Evolutionary conservation across 2,113 vertebrate species (phyloP).

Genomic region (Lampris incognitus): DNA sequence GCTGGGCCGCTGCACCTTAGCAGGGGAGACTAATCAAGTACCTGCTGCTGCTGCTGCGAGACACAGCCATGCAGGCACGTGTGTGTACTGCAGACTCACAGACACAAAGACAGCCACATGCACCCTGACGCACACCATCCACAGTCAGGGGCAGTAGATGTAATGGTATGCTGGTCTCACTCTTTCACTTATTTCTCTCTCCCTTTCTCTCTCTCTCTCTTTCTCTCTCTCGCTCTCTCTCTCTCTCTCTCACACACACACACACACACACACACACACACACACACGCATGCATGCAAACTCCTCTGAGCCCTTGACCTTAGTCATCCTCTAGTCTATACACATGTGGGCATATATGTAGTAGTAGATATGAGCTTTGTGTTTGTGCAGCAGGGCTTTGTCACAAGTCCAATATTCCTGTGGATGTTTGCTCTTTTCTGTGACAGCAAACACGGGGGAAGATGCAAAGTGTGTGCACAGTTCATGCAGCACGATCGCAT

Average conservation of each 20-base stretch:
- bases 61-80: slow-evolving; percentile 5
- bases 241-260: neutral
- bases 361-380: slow-evolving; percentile 53
- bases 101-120: neutral
- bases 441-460: slow-evolving; percentile 21
- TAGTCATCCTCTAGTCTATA: slow-evolving; percentile 51
- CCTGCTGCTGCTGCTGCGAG: slow-evolving; percentile 46
- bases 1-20: slow-evolving; percentile 58
- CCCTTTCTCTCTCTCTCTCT: no score
- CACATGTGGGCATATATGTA: slow-evolving; percentile 36
- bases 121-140: neutral
- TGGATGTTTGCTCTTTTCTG: slow-evolving; percentile 52
- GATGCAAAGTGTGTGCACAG: slow-evolving; percentile 35
- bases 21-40: slow-evolving; percentile 63
- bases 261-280: neutral
- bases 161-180: no score
- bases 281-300: neutral
- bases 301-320: slow-evolving; percentile 43
- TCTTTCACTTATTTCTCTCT: no score
- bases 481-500: slow-evolving; percentile 44
- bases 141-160: no score
- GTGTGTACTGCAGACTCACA: neutral
- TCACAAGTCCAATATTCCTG: slow-evolving; percentile 60
- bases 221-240: no score
- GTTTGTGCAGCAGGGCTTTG: slow-evolving; percentile 60